Conservation (phyloP, 2,797 vertebrate genomes). For the Alosa sapidissima region DNA sequence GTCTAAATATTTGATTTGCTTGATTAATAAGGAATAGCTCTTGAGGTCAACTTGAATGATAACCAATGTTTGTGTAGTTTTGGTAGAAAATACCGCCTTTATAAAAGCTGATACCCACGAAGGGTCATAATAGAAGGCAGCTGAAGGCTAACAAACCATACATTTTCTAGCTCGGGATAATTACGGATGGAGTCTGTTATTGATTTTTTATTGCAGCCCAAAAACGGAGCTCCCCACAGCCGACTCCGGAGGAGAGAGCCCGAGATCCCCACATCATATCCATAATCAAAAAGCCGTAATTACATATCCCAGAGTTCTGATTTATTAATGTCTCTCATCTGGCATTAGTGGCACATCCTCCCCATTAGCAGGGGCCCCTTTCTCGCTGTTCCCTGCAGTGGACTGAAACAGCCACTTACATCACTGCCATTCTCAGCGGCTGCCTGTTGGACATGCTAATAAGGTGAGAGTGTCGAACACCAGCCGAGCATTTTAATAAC, state of each 20-base stretch:
- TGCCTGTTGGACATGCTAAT: slow-evolving; percentile 21
- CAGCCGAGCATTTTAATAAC: slow-evolving; percentile 10
- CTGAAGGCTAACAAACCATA: slow-evolving; percentile 35
- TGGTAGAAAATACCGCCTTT: neutral
- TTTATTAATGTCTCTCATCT: slow-evolving; percentile 38
- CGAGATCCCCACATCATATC: slow-evolving; percentile 9
- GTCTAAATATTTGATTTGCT: neutral
- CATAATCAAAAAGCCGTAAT: slow-evolving; percentile 40
- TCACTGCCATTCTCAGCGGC: neutral
- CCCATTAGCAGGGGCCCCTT: slow-evolving; percentile 29
- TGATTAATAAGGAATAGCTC: neutral
- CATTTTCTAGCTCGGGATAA: slow-evolving; percentile 36
- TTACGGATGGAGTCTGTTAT: slow-evolving; percentile 35
- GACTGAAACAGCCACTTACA: slow-evolving; percentile 32
- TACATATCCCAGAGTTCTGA: slow-evolving; percentile 15
- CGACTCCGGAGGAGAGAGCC: slow-evolving; percentile 27
- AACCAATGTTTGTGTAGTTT: neutral
- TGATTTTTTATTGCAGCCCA: slow-evolving; percentile 31
- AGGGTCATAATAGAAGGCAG: slow-evolving; percentile 1
- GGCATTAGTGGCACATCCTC: slow-evolving; percentile 35
- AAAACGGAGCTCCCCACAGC: slow-evolving; percentile 29
- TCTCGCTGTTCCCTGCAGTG: slow-evolving; percentile 8
- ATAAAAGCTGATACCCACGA: neutral
- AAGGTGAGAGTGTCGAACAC: slow-evolving; percentile 5
- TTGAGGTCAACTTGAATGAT: neutral